Evolutionary conservation across 2,888 invertebrate genomes (phyloP).

Genomic region (Tigriopus californicus): DNA sequence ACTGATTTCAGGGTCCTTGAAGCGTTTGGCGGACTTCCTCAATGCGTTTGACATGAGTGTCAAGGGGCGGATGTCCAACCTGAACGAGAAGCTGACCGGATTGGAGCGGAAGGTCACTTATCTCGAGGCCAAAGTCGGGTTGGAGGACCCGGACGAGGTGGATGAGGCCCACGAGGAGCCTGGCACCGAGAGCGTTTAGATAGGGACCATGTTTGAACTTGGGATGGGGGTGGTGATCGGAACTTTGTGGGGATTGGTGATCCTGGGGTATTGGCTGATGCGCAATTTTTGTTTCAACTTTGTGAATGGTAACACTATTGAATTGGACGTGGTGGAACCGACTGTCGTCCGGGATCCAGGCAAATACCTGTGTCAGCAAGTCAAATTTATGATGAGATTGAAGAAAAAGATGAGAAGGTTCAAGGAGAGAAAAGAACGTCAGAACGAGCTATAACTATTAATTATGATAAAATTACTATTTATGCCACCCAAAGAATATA

Average conservation of each 20-base stretch:
- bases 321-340: neutral
- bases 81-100: slow-evolving; percentile 89
- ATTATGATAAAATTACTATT: no score
- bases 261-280: no score
- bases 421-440: neutral
- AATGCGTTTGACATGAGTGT: slow-evolving; percentile 98
- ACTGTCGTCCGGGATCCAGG: neutral
- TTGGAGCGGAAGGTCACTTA: slow-evolving; percentile 94
- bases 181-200: neutral
- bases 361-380: neutral
- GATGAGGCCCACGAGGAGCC: neutral
- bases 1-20: slow-evolving; percentile 93
- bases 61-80: slow-evolving; percentile 72
- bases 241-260: neutral
- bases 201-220: neutral
- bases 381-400: neutral
- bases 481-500: no score
- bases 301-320: no score
- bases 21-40: slow-evolving; percentile 92
- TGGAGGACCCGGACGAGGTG: slow-evolving; percentile 39
- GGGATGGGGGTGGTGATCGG: neutral
- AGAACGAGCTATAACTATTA: neutral
- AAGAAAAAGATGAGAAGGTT: neutral
- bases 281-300: no score
- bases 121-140: slow-evolving; percentile 83